phyloP scores from a whole-genome alignment of 2,113 vertebrate genomes.

The Sisor rabdophorus region DNA sequence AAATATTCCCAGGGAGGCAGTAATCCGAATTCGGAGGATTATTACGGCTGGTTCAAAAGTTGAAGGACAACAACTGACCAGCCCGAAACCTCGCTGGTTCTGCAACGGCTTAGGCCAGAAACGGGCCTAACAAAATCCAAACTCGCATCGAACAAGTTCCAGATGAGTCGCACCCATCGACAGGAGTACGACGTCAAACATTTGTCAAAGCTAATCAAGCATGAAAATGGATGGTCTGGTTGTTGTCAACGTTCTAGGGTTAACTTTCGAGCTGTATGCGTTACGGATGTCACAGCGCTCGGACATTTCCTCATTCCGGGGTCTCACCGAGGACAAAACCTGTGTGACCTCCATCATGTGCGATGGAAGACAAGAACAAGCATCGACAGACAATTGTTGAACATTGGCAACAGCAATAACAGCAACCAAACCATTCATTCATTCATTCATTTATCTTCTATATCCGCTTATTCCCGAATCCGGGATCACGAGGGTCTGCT shows the following conservation, averaged over 20 bases:
- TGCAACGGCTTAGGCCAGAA: background rate
- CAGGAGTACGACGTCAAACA: background rate
- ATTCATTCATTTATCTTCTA: no score
- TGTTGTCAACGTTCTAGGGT: background rate
- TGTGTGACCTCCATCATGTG: background rate
- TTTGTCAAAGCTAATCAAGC: no score
- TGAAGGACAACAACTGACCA: constrained; percentile 17
- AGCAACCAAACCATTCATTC: background rate
- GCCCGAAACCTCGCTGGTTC: constrained; percentile 7
- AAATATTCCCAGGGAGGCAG: constrained; percentile 17
- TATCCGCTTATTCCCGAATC: no score
- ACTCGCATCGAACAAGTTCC: background rate
- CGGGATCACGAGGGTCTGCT: no score
- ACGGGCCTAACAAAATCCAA: background rate
- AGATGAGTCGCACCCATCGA: background rate
- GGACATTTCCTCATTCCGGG: background rate
- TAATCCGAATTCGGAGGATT: constrained; percentile 8
- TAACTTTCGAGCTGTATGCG: background rate
- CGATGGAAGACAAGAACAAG: background rate
- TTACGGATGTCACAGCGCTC: background rate
- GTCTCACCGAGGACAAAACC: background rate
- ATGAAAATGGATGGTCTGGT: no score
- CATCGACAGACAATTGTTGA: background rate
- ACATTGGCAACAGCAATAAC: background rate
- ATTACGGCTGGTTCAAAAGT: background rate